Base-by-base conservation (phyloP, 30 jellyfish, hydroid and myxozoan species). In the Cassiopea xamachana region DNA sequence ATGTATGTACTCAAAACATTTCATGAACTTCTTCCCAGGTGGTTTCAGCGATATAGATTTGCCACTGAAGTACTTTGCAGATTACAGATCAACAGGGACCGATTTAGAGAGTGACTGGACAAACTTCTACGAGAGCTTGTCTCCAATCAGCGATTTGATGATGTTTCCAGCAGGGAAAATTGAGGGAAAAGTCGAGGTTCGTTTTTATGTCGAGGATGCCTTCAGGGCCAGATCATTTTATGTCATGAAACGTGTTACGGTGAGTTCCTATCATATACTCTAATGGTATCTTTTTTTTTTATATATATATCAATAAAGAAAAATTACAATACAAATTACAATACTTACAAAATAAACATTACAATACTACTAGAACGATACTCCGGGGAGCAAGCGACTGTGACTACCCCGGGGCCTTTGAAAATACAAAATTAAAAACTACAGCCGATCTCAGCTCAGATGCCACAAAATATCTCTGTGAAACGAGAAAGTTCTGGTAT, bases 41-140 rank as follows among this genome's bases (percentile, higher is more conserved):
- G 92, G 92, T 6, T 89, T 71, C 49, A 78, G 47, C 16, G 96
- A 89, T 60, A 92, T 80, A 70, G 96, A 89, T 49, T 3, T 46
- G 79, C 96, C 96, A 17, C 59, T 89, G 45, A 89, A 48, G 43
- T 89, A 80, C 79, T 27, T 19, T 49, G 91, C 69, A 39, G 92
- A 82, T 45, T 81, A 80, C 84, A 59, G 89, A 50, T 75, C 18
- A 0, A 58, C 74, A 48, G 71, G 47, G 39, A 1, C 84, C 15
- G 55, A 49, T n/a, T 60, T 48, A 69, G 82, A 85, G n/a, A 46
- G 76, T 1, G 69, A 59, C 46, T 81, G 96, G 92, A 49, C 47
- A 8, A 75, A 78, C 50, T 77, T 88, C 49, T 73, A 88, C 74
- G 71, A 50, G 62, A 79, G 95, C 60, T 39, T 88, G 79, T 60